phyloP scores from a whole-genome alignment of 2,888 invertebrate species.

The Oxycera nigricornis region DNA sequence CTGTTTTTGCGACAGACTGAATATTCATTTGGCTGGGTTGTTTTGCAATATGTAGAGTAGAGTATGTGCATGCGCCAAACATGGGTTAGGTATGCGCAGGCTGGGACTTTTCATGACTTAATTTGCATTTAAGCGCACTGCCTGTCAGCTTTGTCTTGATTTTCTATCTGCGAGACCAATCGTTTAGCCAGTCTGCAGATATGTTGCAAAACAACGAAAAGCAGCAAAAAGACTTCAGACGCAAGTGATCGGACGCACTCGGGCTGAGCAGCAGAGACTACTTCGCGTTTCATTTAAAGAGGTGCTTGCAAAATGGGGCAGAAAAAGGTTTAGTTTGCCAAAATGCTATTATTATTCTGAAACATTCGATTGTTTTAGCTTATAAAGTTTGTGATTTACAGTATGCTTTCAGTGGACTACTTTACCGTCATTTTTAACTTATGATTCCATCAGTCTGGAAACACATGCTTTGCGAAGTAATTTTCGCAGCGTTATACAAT shows the following conservation, averaged over 20 bases:
- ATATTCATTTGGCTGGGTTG: neutral
- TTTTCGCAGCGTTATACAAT: too few relatives aligned
- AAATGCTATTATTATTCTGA: too few relatives aligned
- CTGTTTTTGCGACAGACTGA: neutral
- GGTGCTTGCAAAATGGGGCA: too few relatives aligned
- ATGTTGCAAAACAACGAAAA: slow-evolving; percentile 33
- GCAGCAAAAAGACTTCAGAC: neutral
- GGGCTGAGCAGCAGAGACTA: neutral
- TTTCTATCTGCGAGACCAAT: slow-evolving; percentile 46
- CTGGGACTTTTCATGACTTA: slow-evolving; percentile 44
- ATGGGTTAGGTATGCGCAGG: slow-evolving; percentile 24
- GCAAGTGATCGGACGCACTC: slow-evolving; percentile 31
- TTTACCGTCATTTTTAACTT: too few relatives aligned
- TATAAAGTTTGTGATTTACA: too few relatives aligned
- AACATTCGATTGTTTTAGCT: too few relatives aligned
- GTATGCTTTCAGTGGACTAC: too few relatives aligned
- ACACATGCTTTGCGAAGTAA: too few relatives aligned
- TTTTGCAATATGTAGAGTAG: neutral
- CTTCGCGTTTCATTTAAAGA: neutral
- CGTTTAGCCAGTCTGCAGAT: slow-evolving; percentile 34
- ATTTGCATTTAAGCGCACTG: slow-evolving; percentile 48
- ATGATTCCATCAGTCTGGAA: too few relatives aligned
- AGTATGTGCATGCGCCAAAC: neutral
- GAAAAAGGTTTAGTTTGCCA: too few relatives aligned
- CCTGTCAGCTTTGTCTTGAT: slow-evolving; percentile 47